These are phyloP conservation scores for Lepidurus couesii DNA, from an alignment of 1,140 invertebrate species.

Conservation along the genomic window DNA sequence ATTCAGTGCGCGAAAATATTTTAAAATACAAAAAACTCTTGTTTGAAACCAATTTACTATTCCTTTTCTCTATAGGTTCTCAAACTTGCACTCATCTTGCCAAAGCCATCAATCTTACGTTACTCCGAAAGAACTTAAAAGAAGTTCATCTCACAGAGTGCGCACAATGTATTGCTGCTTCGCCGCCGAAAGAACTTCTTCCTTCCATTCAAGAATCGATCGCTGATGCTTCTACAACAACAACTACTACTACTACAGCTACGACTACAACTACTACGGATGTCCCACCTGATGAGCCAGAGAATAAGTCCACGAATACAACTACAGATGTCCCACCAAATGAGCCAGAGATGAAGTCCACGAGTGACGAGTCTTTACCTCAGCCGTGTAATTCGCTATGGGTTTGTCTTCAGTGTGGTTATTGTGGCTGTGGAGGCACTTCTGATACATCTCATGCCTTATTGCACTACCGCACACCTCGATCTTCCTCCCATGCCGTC, in stretches of 20 bases:
- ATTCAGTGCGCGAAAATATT: neutral
- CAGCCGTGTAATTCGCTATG: conserved; percentile 44
- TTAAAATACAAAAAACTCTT: neutral
- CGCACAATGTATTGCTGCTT: neutral
- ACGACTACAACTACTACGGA: conserved; percentile 33
- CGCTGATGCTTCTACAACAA: neutral
- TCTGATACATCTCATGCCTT: conserved; percentile 63
- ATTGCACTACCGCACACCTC: conserved; percentile 66
- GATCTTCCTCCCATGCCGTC: conserved; percentile 67
- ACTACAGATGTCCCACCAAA: conserved; percentile 26
- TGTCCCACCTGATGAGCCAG: neutral
- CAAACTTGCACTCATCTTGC: neutral
- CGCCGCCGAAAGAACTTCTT: neutral
- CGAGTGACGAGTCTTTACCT: conserved; percentile 23
- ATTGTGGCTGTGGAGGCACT: conserved; percentile 66
- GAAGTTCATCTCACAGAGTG: neutral
- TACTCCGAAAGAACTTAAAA: neutral
- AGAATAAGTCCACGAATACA: conserved; percentile 26
- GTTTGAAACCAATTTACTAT: neutral
- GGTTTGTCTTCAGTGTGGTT: conserved; percentile 62
- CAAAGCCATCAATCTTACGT: neutral
- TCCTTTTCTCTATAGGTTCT: neutral
- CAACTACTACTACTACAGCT: neutral
- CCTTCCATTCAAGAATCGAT: neutral
- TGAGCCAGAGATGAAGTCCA: conserved; percentile 5